These are phyloP conservation scores for Herpetotheres cachinnans DNA, from an alignment of 2,113 vertebrate species.

Conservation along the genomic window DNA sequence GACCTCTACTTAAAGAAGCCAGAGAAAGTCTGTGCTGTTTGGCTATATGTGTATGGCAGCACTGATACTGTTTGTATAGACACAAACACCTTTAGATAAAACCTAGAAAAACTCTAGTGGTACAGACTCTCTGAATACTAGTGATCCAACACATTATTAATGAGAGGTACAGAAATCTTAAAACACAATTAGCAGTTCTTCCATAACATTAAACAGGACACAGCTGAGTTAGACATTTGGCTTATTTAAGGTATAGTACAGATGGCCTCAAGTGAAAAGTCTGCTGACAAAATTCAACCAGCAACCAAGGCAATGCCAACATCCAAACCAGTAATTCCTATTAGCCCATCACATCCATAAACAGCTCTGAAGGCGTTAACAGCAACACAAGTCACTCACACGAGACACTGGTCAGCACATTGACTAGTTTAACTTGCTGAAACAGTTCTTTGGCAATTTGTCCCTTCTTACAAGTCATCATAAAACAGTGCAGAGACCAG, in stretches of 20 bases:
- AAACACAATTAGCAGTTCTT: background rate
- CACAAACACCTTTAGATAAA: background rate
- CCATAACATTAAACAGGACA: background rate
- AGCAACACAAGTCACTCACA: background rate
- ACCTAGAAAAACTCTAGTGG: background rate
- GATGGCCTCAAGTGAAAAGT: background rate
- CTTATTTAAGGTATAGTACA: background rate
- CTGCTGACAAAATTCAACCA: background rate
- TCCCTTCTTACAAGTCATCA: background rate
- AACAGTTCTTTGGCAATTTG: background rate
- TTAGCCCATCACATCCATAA: background rate
- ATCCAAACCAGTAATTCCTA: background rate
- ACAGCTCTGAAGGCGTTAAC: background rate
- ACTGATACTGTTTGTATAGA: background rate
- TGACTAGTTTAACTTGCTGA: background rate
- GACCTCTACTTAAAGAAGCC: background rate
- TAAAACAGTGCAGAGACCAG: background rate
- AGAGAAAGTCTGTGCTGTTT: background rate
- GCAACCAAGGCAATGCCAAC: background rate
- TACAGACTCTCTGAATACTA: background rate
- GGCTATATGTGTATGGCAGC: background rate
- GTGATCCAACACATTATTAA: background rate
- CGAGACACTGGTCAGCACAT: background rate
- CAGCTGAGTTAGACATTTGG: background rate
- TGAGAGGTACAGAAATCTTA: background rate